Evolutionary conservation across 2,888 invertebrate species (phyloP).

Genomic region (Rotaria macrura): DNA sequence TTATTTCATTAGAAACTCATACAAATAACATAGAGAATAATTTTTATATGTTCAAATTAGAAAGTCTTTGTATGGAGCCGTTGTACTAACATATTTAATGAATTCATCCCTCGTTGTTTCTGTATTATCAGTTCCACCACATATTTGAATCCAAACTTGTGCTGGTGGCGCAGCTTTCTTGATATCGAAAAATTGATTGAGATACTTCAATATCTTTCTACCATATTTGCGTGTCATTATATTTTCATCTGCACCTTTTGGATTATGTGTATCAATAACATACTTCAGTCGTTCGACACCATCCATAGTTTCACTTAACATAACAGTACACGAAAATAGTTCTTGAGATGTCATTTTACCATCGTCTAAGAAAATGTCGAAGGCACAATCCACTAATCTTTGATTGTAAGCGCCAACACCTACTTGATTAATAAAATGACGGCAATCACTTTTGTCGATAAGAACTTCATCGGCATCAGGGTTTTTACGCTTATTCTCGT

Average conservation of each 20-base stretch:
- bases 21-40: neutral
- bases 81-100: neutral
- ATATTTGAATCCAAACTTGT: neutral
- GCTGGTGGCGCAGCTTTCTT: neutral
- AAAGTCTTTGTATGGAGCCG: neutral
- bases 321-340: neutral
- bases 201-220: neutral
- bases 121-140: neutral
- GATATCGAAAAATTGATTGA: neutral
- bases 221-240: neutral
- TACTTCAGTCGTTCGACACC: neutral
- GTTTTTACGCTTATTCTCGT: neutral
- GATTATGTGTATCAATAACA: neutral
- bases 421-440: neutral
- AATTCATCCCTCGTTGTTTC: neutral
- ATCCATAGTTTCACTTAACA: neutral
- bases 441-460: neutral
- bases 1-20: neutral
- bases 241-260: neutral
- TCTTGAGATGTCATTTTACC: neutral
- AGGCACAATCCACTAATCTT: neutral
- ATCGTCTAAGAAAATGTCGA: neutral
- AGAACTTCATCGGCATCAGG: neutral
- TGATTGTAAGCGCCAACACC: neutral
- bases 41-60: neutral